Evolutionary conservation across 2,113 vertebrate genomes (phyloP), one percentile per base, ranked within the genome.

Genomic region (Sapajus apella): DNA sequence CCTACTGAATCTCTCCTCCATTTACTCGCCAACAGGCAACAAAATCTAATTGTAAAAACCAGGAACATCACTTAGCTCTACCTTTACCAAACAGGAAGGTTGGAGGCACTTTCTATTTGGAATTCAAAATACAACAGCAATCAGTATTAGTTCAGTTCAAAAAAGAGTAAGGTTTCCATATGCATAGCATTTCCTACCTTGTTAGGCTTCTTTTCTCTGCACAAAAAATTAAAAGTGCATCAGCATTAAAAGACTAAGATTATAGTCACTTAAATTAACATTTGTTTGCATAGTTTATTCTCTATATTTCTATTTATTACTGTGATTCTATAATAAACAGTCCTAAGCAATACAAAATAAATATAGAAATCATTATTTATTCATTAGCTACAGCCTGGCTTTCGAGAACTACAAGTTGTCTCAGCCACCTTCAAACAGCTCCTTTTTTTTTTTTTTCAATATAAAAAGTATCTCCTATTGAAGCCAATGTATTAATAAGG

Each of bases 391-490:
- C 95, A 55, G 9, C 30, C 79, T 77, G 75, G 45, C 80, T 97
- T 96, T 52, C 45, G 47, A 95, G 89, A 84, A 14, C 21, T 52
- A 13, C 40, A 83, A 94, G 61, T 0, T 64, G 18, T 93, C 87
- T 95, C 58, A 91, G 75, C 97, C 97, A 93, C 90, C 95, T 98
- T n/a, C n/a, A n/a, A n/a, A 96, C 32, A 92, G 90, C 82, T 85
- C 87, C 70, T 97, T 97, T 93, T 75, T 93, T 75, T 37, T 75
- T 93, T 75, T 37, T 79, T 81, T n/a, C 32, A 94, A 72, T n/a
- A 61, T 18, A 68, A 77, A 96, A 79, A 32, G 90, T 21, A 75
- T 58, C 68, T 68, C 43, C 52, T 73, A 92, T 1, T 80, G 18
- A 97, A 90, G 73, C 32, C 2, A 37, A 75, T 35, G 79, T 98